Evolutionary conservation across 2,888 invertebrate genomes (phyloP), one percentile per base, ranked within the genome.

Genomic region (Lithosia quadra): DNA sequence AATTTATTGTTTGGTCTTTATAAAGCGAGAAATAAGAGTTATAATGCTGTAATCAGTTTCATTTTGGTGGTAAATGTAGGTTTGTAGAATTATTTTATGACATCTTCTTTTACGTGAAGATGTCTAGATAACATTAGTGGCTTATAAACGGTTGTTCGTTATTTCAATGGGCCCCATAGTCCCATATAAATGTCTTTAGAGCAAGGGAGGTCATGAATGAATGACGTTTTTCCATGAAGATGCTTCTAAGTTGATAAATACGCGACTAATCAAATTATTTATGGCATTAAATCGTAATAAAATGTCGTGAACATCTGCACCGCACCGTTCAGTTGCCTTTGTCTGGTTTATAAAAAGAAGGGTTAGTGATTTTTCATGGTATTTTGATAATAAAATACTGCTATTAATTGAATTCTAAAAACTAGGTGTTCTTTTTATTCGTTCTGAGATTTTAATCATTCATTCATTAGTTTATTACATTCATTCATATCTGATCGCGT

Each of bases 261-360:
- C 90, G 92, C 83, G 89, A 92, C 94, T 95, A 94, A 95, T 95
- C 94, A 92, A 94, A 94, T 95, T 94, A 94, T 94, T 94, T 94
- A 95, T 93, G 95, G 94, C 84, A 92, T 93, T 90, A 92, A 93
- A 93, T 89, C 84, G 89, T 88, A 86, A 92, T 93, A 92, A 92
- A 92, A 88, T 88, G 80, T 77, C 74, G 80, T 80, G 81, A 84
- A 88, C 94, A 93, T 90, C 93, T 94, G 93, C 90, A 71, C 63
- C 69, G 68, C 34, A 62, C 73, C 70, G 68, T 69, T 76, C 77
- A 58, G 69, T 75, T 65, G 74, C 75, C 75, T 74, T 77, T 76
- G 77, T 78, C 66, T 10, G 57, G 61, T 59, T 66, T 62, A 67
- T 71, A 39, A 68, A 43, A 59, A 53, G 72, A 79, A 79, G 77